A percentile compares a stretch with the other conserved stretches of the same genome.
Evolutionary conservation across 2,113 vertebrate species (phyloP).

Genomic region (Psephotus haematonotus): DNA sequence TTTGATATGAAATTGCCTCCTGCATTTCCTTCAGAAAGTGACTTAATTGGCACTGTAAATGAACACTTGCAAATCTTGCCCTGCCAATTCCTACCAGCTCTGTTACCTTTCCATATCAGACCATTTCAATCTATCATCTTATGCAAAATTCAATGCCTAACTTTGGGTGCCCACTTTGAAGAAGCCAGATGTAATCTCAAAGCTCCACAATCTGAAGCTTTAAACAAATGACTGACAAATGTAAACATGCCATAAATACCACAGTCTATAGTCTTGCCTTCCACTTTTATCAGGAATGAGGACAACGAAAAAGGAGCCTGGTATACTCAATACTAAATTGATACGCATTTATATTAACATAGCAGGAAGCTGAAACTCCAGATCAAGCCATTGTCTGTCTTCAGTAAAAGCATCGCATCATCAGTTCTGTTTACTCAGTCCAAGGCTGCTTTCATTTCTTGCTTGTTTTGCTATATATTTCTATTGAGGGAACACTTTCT

Average conservation of each 20-base stretch:
- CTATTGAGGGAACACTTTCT: slow-evolving; percentile 75
- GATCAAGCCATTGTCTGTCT: slow-evolving; percentile 28
- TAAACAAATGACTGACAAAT: background rate
- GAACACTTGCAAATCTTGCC: background rate
- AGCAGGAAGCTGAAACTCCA: slow-evolving; percentile 64
- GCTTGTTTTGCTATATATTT: slow-evolving; percentile 73
- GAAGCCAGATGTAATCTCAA: background rate
- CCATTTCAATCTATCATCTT: background rate
- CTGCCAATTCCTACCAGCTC: background rate
- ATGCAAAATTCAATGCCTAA: background rate
- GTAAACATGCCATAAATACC: background rate
- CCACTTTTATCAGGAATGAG: slow-evolving; percentile 1
- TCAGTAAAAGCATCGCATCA: slow-evolving; percentile 69
- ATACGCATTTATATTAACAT: slow-evolving; percentile 59
- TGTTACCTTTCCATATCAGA: background rate
- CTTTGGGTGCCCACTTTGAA: background rate
- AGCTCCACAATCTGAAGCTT: background rate
- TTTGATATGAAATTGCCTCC: background rate
- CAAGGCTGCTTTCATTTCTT: slow-evolving; percentile 65
- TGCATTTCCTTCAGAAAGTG: background rate
- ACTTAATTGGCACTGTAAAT: rapidly evolving
- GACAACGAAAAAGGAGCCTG: background rate
- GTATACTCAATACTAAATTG: slow-evolving; percentile 45
- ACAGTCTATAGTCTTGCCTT: background rate
- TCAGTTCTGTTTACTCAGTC: slow-evolving; percentile 68